phyloP scores from a whole-genome alignment of 2,797 vertebrate genomes.

The Loris lydekkerianus region DNA sequence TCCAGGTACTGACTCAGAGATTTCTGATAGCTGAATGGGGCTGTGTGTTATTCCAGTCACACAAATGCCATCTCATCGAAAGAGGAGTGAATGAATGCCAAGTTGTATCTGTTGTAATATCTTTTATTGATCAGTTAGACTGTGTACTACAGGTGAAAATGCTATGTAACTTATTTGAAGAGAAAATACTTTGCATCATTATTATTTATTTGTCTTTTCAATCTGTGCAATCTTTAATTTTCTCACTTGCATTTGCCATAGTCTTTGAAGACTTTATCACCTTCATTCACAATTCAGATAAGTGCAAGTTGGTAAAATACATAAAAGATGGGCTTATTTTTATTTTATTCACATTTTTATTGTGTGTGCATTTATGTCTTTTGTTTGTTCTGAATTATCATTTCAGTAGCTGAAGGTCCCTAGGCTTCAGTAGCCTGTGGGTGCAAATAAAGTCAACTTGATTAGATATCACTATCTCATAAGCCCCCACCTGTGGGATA shows the following conservation, averaged over 20 bases:
- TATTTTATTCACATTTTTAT: conserved; percentile 42
- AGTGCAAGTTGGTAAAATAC: not conserved
- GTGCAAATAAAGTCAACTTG: conserved; percentile 45
- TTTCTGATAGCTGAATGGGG: not conserved
- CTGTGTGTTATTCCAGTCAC: not conserved
- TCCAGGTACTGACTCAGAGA: not conserved
- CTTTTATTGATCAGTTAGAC: not conserved
- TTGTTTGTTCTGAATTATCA: conserved; percentile 66
- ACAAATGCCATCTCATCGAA: not conserved
- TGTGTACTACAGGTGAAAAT: not conserved
- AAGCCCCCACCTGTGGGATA: not conserved
- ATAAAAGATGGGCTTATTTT: conserved; percentile 40
- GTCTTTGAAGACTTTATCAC: conserved; percentile 16
- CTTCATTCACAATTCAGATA: conserved; percentile 15
- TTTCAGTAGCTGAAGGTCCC: not conserved
- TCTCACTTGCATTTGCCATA: not conserved
- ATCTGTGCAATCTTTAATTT: not conserved
- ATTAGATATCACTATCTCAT: not conserved
- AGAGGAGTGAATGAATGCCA: conserved; percentile 30
- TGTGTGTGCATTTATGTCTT: not conserved
- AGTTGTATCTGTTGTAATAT: not conserved
- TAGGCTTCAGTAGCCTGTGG: not conserved
- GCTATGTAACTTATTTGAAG: not conserved
- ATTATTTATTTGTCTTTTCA: conserved; percentile 22
- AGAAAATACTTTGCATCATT: not conserved